A percentile compares a stretch with the other conserved stretches of the same genome.
Conservation (phyloP, 2,113 vertebrate species). For the Halichoerus grypus region DNA sequence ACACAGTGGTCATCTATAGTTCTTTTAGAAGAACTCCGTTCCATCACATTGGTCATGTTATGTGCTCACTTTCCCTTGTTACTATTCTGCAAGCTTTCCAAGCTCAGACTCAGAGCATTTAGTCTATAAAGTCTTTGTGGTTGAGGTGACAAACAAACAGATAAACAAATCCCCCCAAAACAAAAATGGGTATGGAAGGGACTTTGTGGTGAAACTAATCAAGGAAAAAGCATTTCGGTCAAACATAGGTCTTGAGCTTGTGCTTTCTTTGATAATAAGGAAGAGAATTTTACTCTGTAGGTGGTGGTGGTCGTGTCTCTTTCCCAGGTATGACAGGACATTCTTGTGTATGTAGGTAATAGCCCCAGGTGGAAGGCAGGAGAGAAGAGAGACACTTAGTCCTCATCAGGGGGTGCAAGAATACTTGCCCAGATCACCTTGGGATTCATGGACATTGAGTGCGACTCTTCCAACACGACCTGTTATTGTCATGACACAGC, state of each 20-base stretch:
- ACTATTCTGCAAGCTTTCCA: not conserved
- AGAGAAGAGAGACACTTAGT: not conserved
- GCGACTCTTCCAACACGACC: not conserved
- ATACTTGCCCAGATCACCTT: not conserved
- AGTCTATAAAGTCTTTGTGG: not conserved
- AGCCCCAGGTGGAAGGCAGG: not conserved
- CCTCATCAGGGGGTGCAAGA: not conserved
- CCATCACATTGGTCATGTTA: not conserved
- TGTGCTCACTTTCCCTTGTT: not conserved
- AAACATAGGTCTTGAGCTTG: not conserved
- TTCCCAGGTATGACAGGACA: not conserved
- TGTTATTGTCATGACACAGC: not conserved
- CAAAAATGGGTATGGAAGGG: not conserved
- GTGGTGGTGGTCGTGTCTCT: not conserved
- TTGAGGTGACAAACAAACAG: not conserved
- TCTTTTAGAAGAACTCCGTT: not conserved
- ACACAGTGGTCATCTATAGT: not conserved
- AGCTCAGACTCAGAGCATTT: not conserved
- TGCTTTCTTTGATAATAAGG: conserved; percentile 32
- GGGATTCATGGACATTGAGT: not conserved
- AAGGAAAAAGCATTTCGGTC: conserved; percentile 45
- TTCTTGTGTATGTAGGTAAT: not conserved
- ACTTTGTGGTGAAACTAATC: not conserved
- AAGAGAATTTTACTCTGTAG: not conserved
- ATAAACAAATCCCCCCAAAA: not conserved